Evolutionary conservation across 2,113 vertebrate genomes (phyloP), one percentile per base, ranked within the genome.

Genomic region (Sinocyclocheilus grahami): DNA sequence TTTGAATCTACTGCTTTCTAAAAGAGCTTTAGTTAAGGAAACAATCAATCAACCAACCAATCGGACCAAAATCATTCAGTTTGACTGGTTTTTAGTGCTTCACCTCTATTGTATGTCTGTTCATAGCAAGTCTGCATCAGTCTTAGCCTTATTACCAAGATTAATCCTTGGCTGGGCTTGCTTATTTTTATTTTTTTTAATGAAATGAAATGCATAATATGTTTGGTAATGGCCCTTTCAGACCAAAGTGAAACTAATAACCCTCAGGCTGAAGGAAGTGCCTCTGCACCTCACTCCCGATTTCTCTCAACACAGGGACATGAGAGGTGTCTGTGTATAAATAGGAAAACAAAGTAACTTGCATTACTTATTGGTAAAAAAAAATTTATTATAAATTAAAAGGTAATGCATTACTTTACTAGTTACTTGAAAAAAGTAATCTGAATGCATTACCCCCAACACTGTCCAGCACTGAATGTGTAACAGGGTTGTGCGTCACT

Each of bases 11-110:
- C 89, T 78, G 87, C 82, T 92, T 90, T 46, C 92, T 92, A 93
- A 94, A 93, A 90, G 85, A 87, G 88, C 86, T 91, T 92, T 87
- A 89, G 91, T 72, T 53, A 90, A 90, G 80, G 86, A 88, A 92
- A 85, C 92, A 87, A 84, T 91, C 81, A 91, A 91, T 90, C 88
- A 62, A 65, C 37, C 78, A 86, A 33, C 77, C 37, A 55, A 76
- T 63, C 71, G 39, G 48, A 39, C 22, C 37, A 55, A 10, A 67
- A 75, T 69, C 24, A 2, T n/a, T 53, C n/a, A 18, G 63, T 69
- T 20, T 33, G 22, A 42, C 1, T 1, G 2, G 60, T 30, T 82
- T 67, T 69, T 51, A 69, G 63, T 48, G 63, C 63, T 69, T 82
- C n/a, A 22, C 10, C 9, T 33, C 30, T 33, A 33, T 33, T 33